Evolutionary conservation across 2,797 vertebrate genomes (phyloP).

Genomic region (Poecilia picta): DNA sequence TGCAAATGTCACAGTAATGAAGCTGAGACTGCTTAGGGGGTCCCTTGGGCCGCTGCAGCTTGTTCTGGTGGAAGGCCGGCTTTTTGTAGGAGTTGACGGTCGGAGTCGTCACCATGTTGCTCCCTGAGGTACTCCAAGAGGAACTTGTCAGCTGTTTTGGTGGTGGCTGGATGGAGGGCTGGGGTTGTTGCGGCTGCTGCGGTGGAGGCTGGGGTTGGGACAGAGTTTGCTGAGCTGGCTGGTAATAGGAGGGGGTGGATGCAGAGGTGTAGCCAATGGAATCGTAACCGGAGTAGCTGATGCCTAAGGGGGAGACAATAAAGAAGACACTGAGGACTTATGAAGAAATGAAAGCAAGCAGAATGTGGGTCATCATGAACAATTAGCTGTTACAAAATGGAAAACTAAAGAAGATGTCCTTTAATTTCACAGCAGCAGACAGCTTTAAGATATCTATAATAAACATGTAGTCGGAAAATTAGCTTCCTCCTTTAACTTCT

Average conservation of each 20-base stretch:
- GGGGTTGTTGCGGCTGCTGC: slow-evolving; percentile 65
- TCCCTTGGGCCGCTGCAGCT: slow-evolving; percentile 79
- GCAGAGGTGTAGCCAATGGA: slow-evolving; percentile 73
- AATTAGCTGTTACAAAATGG: slow-evolving; percentile 8
- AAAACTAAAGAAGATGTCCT: slow-evolving; percentile 19
- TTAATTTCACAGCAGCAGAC: slow-evolving; percentile 10
- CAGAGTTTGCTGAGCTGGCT: slow-evolving; percentile 72
- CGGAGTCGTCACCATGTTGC: slow-evolving; percentile 70
- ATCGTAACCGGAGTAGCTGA: slow-evolving; percentile 78
- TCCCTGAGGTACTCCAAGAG: slow-evolving; percentile 76
- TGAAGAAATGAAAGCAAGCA: slow-evolving; percentile 13
- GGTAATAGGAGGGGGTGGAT: slow-evolving; percentile 79
- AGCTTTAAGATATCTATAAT: slow-evolving; percentile 2
- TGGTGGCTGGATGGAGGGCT: slow-evolving; percentile 64
- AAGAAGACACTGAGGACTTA: slow-evolving; percentile 19
- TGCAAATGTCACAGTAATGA: slow-evolving; percentile 90
- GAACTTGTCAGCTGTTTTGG: slow-evolving; percentile 78
- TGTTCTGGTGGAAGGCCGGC: slow-evolving; percentile 77
- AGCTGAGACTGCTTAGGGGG: slow-evolving; percentile 83
- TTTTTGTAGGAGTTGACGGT: slow-evolving; percentile 73
- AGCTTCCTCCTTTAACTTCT: neutral
- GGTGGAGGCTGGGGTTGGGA: slow-evolving; percentile 64
- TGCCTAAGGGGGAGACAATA: slow-evolving; percentile 67
- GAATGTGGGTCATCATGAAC: slow-evolving; percentile 33
- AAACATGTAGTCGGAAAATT: neutral